These are phyloP conservation scores for Ptychoptera contaminata DNA, from an alignment of 2,888 invertebrate genomes.

Conservation along the genomic window DNA sequence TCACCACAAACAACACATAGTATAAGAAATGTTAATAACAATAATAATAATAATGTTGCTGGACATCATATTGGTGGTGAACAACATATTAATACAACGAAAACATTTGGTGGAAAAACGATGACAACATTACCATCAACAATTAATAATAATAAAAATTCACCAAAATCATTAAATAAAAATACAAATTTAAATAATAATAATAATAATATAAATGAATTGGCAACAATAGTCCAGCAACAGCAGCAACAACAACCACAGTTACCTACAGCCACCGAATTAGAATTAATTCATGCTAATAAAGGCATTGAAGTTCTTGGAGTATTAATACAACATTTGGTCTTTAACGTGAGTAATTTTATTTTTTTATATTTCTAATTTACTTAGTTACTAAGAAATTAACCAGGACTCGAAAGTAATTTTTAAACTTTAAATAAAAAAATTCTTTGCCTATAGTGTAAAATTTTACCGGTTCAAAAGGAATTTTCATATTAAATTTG, in stretches of 20 bases:
- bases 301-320: slow-evolving; percentile 70
- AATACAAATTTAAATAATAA: neutral
- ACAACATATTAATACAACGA: slow-evolving; percentile 4
- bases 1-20: slow-evolving; percentile 9
- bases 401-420: no score
- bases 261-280: slow-evolving; percentile 10
- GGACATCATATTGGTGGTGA: neutral
- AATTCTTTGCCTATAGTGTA: no score
- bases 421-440: neutral
- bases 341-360: slow-evolving; percentile 46
- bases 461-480: neutral
- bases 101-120: slow-evolving; percentile 7
- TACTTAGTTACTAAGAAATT: no score
- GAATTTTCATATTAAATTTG: neutral
- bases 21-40: slow-evolving; percentile 1
- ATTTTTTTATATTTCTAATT: neutral
- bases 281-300: slow-evolving; percentile 22
- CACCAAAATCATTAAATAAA: neutral
- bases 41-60: neutral
- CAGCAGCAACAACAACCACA: slow-evolving; percentile 9
- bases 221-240: slow-evolving; percentile 4
- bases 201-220: neutral
- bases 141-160: slow-evolving; percentile 1
- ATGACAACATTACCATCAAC: slow-evolving; percentile 3
- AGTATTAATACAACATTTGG: slow-evolving; percentile 70